Conservation (phyloP, 2,797 vertebrate species). For the Apodemus agrarius region DNA sequence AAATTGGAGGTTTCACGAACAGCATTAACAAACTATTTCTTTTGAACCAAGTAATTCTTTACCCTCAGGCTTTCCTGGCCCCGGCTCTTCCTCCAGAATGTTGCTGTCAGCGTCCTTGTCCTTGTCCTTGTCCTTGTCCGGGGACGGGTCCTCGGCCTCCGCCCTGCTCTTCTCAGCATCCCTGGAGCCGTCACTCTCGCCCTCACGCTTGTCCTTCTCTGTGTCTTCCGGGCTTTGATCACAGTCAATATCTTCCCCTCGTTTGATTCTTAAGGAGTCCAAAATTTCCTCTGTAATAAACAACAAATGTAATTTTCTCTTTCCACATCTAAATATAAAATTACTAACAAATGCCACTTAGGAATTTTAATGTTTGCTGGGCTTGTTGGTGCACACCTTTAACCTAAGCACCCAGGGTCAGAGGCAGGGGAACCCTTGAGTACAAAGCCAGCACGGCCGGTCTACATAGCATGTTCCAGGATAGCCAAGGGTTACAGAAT, state of each 20-base stretch:
- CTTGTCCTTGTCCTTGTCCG: conserved; percentile 86
- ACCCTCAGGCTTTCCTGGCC: conserved; percentile 90
- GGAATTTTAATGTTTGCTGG: neutral
- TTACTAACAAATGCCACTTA: conserved; percentile 14
- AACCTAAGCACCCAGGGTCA: neutral
- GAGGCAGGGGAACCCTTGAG: neutral
- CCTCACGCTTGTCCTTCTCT: conserved; percentile 87
- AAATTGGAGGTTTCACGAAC: conserved; percentile 38
- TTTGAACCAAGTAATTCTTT: conserved; percentile 79
- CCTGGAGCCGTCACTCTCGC: conserved; percentile 83
- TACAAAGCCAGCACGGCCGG: neutral
- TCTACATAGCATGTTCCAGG: neutral
- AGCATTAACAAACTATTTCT: conserved; percentile 33
- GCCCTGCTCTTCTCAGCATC: conserved; percentile 89
- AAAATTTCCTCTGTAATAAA: conserved; percentile 94
- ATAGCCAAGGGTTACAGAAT: neutral
- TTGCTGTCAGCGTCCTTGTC: conserved; percentile 83
- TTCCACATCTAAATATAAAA: conserved; percentile 44
- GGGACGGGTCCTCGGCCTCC: conserved; percentile 83
- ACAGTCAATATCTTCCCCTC: conserved; percentile 91
- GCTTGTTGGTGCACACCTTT: neutral
- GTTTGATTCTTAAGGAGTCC: conserved; percentile 92
- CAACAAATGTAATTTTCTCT: conserved; percentile 52
- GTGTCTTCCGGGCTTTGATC: conserved; percentile 92
- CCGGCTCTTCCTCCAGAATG: conserved; percentile 73